A percentile compares a stretch with the other conserved stretches of the same genome.
phyloP scores from a whole-genome alignment of 2,797 vertebrate species.

The Balearica regulorum region DNA sequence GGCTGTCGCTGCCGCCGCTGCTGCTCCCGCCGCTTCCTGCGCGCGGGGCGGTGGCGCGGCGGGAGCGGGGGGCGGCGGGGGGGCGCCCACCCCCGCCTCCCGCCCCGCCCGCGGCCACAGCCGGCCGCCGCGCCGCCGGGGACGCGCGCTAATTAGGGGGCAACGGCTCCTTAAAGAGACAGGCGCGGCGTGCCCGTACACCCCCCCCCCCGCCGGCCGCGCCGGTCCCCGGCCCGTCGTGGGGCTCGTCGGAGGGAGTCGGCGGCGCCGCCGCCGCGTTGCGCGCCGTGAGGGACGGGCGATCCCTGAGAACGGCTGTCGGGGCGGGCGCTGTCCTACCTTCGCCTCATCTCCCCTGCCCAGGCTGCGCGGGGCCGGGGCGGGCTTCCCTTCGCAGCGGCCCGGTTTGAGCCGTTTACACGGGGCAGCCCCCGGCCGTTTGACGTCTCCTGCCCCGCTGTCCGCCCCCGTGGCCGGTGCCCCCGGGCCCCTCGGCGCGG shows the following conservation, averaged over 20 bases:
- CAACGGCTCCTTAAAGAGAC: slow-evolving; percentile 72
- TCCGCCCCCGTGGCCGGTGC: rapidly evolving
- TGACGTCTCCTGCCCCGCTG: too few relatives aligned
- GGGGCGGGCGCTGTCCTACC: too few relatives aligned
- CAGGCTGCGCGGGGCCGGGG: not conserved
- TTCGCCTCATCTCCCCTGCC: not conserved
- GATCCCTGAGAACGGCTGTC: too few relatives aligned
- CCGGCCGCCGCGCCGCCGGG: slow-evolving; percentile 19
- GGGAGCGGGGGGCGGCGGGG: not conserved
- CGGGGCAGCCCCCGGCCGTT: not conserved
- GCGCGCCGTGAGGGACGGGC: not conserved
- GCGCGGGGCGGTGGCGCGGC: slow-evolving; percentile 58
- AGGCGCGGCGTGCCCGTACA: not conserved
- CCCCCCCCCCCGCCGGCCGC: too few relatives aligned
- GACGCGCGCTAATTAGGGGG: slow-evolving; percentile 74
- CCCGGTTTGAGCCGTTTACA: rapidly evolving
- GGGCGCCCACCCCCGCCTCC: not conserved
- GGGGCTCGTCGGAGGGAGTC: not conserved
- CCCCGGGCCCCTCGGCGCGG: not conserved
- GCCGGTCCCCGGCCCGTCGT: too few relatives aligned
- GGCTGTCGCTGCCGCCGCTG: slow-evolving; percentile 24
- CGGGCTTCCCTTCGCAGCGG: not conserved
- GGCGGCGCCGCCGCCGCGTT: rapidly evolving
- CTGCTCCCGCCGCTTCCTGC: slow-evolving; percentile 5
- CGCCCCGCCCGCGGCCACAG: not conserved